Conservation (phyloP, 2,113 vertebrate species). For the Haemorhous mexicanus region DNA sequence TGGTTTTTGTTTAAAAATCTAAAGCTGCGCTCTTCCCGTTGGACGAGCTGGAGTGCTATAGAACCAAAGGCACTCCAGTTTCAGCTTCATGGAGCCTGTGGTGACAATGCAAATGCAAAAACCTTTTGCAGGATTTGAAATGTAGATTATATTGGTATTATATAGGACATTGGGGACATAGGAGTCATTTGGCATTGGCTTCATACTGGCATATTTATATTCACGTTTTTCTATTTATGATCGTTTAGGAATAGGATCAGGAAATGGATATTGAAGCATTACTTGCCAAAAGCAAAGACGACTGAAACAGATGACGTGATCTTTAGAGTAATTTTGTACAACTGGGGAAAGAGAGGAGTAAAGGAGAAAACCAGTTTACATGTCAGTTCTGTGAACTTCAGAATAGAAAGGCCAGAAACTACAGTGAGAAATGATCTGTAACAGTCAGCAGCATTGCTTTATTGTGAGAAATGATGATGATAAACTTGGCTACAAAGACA, state of each 20-base stretch:
- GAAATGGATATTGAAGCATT: neutral
- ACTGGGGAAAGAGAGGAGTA: neutral
- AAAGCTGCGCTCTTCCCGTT: neutral
- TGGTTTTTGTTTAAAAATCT: neutral
- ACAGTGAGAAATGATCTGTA: slow-evolving; percentile 44
- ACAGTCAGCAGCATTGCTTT: slow-evolving; percentile 20
- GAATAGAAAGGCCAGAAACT: slow-evolving; percentile 17
- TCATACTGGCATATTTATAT: slow-evolving; percentile 18
- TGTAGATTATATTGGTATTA: neutral
- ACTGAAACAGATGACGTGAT: slow-evolving; percentile 3
- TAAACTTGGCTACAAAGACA: neutral
- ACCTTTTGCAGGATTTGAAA: neutral
- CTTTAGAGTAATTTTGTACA: slow-evolving; percentile 15
- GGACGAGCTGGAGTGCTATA: accelerated
- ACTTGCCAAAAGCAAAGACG: slow-evolving; percentile 45
- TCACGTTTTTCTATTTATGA: slow-evolving; percentile 38
- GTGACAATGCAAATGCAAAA: neutral
- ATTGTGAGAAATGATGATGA: slow-evolving; percentile 43
- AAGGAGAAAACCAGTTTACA: slow-evolving; percentile 36
- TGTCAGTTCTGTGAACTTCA: neutral
- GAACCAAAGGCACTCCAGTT: neutral
- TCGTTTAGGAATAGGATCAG: slow-evolving; percentile 37
- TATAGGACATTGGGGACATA: slow-evolving; percentile 4
- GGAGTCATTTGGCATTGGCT: slow-evolving; percentile 36
- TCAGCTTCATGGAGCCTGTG: neutral